These are phyloP conservation scores for Zaprionus ghesquierei DNA, from an alignment of 1,140 invertebrate genomes.

Conservation along the genomic window DNA sequence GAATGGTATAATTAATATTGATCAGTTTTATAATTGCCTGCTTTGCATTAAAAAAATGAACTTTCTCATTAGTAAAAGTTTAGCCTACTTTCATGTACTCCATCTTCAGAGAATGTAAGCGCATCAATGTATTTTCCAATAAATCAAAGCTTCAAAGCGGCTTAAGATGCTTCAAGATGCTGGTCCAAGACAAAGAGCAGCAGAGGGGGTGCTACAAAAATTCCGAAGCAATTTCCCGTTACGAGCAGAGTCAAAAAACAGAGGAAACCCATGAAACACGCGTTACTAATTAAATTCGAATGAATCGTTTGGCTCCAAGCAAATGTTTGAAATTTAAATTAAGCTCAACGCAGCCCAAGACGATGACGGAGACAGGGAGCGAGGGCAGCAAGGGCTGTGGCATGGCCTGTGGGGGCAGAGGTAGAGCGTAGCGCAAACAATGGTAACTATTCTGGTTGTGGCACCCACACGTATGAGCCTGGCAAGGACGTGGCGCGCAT, in stretches of 20 bases:
- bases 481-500: conserved; percentile 47
- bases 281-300: conserved; percentile 75
- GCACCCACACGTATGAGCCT: conserved; percentile 23
- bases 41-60: neutral
- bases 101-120: neutral
- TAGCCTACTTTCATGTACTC: neutral
- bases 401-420: neutral
- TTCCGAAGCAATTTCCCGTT: conserved; percentile 61
- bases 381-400: neutral
- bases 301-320: conserved; percentile 22
- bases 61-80: neutral
- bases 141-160: conserved; percentile 29
- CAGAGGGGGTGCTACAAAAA: conserved; percentile 8
- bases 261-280: conserved; percentile 71
- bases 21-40: neutral
- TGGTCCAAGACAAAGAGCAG: neutral
- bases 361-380: neutral
- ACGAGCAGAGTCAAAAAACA: conserved; percentile 58
- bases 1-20: too few species aligned
- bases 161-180: conserved; percentile 9
- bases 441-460: conserved; percentile 14
- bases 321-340: conserved; percentile 76
- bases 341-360: conserved; percentile 34
- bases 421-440: conserved; percentile 48
- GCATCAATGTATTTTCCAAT: conserved; percentile 13